Base-by-base conservation (phyloP, 2,888 invertebrate species). In the Macaria notata region DNA sequence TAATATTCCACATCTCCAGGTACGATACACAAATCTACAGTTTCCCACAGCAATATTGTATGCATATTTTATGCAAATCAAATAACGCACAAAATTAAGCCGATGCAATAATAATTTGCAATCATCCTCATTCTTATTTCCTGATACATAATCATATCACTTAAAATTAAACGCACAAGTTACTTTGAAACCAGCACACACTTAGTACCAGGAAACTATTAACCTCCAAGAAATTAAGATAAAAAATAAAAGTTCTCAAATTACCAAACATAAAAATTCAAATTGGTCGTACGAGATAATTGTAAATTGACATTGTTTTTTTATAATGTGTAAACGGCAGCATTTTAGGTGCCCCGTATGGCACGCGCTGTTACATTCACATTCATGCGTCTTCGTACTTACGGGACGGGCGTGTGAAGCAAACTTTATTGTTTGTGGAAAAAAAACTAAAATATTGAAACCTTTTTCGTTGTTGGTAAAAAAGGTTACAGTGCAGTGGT, bases 341-440 rank as follows among this genome's bases (percentile, higher is more conserved):
- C 64, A 64, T 63, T 63, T 66, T 66, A 66, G 46, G 59, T 46
- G 55, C 59, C 61, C 60, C 52, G 46, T 63, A 66, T 44, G 48
- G 55, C 59, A 63, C 64, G 56, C 57, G 49, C 47, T 53, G 44
- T 55, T 19, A 19, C 19, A 19, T 19, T 19, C 19, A 60, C 66
- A 66, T 66, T 66, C 60, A 62, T 56, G 55, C 52, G 54, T 46
- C 8, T 45, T 63, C 56, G 49, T 51, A 61, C 51, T 54, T 46
- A 41, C 36, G 56, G 50, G 36, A 49, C 63, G 64, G 58, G 56
- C 55, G 62, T 64, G 57, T 45, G 46, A 31, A 41, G 8, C 45
- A 33, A 31, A 45, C 54, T 49, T 56, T 64, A 53, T 46, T 47
- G 42, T 31, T 44, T 50, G 19, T 46, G 19, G 29, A 54, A 54